Percentiles rank a stretch among this genome's conserved stretches.
These are phyloP conservation scores for Drosophila nr. fundita DNA, from an alignment of 2,888 invertebrate species.

Conservation along the genomic window DNA sequence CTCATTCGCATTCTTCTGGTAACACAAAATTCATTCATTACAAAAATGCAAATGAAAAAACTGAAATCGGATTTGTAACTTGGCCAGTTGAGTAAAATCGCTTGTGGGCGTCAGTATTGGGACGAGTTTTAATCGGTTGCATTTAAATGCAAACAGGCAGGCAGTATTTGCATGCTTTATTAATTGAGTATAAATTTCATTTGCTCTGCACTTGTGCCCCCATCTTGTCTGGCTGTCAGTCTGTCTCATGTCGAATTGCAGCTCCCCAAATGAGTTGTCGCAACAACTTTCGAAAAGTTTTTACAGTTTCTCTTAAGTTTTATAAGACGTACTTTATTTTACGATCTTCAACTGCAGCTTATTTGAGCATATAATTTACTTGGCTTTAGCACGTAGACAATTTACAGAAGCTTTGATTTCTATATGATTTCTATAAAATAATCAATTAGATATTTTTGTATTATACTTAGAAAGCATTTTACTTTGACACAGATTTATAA, in stretches of 20 bases:
- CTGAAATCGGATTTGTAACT: slow-evolving; percentile 61
- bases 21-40: slow-evolving; percentile 51
- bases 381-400: slow-evolving; percentile 33
- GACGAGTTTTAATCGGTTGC: slow-evolving; percentile 58
- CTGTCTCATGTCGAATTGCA: slow-evolving; percentile 20
- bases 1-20: slow-evolving; percentile 1
- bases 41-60: slow-evolving; percentile 54
- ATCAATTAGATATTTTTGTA: neutral
- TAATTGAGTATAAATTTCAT: slow-evolving; percentile 61
- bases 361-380: slow-evolving; percentile 31
- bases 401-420: neutral
- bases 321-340: slow-evolving; percentile 32
- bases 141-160: slow-evolving; percentile 17
- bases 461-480: neutral
- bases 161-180: slow-evolving; percentile 64
- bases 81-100: slow-evolving; percentile 61
- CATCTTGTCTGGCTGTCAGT: slow-evolving; percentile 12
- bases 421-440: slow-evolving; percentile 19
- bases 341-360: slow-evolving; percentile 31
- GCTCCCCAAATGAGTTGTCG: slow-evolving; percentile 41
- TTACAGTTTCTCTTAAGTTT: slow-evolving; percentile 27
- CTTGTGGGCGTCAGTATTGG: slow-evolving; percentile 68
- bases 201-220: slow-evolving; percentile 45
- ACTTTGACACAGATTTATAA: slow-evolving; percentile 7
- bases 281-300: slow-evolving; percentile 67